Evolutionary conservation across 2,797 vertebrate genomes (phyloP).

Genomic region (Cottoperca gobio): DNA sequence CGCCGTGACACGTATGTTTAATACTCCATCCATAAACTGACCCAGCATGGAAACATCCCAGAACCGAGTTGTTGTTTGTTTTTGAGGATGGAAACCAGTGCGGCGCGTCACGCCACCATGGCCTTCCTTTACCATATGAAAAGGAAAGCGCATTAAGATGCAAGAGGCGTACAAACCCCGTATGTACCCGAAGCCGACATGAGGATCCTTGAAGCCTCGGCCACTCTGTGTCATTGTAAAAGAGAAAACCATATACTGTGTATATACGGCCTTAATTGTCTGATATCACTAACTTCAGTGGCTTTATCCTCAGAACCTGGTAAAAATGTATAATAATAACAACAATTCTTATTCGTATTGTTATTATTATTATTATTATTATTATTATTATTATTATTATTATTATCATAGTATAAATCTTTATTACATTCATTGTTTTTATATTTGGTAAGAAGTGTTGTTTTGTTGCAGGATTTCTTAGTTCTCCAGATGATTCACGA

Average conservation of each 20-base stretch:
- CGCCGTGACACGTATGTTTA: constrained; percentile 35
- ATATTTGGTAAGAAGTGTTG: background rate
- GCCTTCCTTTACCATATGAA: constrained; percentile 70
- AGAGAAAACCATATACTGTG: background rate
- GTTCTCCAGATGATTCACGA: background rate
- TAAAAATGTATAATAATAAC: background rate
- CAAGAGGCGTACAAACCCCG: constrained; percentile 59
- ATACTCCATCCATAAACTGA: constrained; percentile 43
- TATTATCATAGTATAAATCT: background rate
- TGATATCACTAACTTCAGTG: background rate
- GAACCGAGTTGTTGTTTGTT: constrained; percentile 29
- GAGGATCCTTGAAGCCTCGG: constrained; percentile 53
- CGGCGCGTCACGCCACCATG: constrained; percentile 66
- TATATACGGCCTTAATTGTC: background rate
- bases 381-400: background rate
- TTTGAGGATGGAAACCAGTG: constrained; percentile 40
- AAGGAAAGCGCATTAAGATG: constrained; percentile 69
- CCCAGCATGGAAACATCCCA: constrained; percentile 49
- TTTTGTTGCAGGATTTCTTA: background rate
- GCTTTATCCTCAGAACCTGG: background rate
- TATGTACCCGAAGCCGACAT: constrained; percentile 51
- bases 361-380: background rate
- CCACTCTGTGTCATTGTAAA: constrained; percentile 21
- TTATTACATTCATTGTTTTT: background rate
- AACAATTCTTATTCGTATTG: background rate